Base-by-base conservation (phyloP, 1,140 invertebrate species). In the Habropoda laboriosa region DNA sequence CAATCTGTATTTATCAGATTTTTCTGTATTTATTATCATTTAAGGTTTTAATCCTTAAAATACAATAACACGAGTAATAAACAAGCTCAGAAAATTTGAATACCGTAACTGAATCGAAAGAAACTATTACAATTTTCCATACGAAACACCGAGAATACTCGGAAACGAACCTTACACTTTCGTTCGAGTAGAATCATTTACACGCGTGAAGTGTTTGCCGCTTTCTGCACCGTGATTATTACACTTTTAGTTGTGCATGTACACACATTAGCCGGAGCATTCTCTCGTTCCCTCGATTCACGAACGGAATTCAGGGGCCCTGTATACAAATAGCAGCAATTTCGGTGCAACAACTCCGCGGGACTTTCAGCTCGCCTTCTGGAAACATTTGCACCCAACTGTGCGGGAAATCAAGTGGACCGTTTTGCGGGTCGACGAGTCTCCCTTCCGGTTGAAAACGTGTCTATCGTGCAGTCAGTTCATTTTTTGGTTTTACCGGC, bases 321-420 rank as follows among this genome's bases (percentile, higher is more conserved):
- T 38, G 47, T 79, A 45, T 63, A 79, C 47, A 79, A 74, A 79
- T 64, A 79, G 67, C 60, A 35, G 68, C 57, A 73, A 79, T 79
- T 73, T 73, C 47, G 67, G 45, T 13, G 72, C 49, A 49, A 63
- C 40, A 73, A 42, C 55, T 79, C 57, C 51, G 68, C 35, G 40
- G 38, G 72, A 73, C 72, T 63, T 79, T 79, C 47, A 45, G 49
- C 32, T 18, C 57, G 67, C 53, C 45, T 79, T 35, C 45, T 67
- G 77, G 47, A 68, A 53, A 74, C 40, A 32, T 55, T 27, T 38
- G 70, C 61, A 63, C 72, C 42, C 47, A 73, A 32, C 38, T 67
- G 27, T 27, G 21, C 60, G 57, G 58, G 72, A 74, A 60, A 53
- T 73, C 45, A 64, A 74, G 70, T 42, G 45, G 21, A 72, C 35